Evolutionary conservation across 1,140 invertebrate species (phyloP).

Genomic region (Heliconius nattereri): DNA sequence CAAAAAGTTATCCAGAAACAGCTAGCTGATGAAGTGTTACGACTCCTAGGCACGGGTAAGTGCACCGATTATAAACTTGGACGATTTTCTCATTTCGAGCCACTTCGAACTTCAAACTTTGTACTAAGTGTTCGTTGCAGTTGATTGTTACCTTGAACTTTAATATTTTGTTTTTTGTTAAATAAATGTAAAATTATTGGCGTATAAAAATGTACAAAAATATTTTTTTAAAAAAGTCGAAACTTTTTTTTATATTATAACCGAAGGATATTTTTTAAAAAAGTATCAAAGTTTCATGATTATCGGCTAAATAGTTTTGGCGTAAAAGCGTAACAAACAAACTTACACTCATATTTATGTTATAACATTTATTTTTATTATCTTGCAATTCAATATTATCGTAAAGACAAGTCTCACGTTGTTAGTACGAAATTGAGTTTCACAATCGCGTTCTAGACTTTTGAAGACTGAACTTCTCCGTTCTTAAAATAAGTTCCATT

Average conservation of each 20-base stretch:
- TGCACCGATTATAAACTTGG: constrained; percentile 32
- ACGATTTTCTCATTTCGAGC: constrained; percentile 30
- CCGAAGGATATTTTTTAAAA: too few relatives aligned
- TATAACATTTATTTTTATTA: too few relatives aligned
- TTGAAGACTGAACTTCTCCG: not conserved
- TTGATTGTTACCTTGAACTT: not conserved
- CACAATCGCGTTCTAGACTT: not conserved
- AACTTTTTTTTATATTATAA: too few relatives aligned
- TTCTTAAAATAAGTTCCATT: not conserved
- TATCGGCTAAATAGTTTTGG: too few relatives aligned
- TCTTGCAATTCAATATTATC: not conserved
- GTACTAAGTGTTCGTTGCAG: constrained; percentile 14
- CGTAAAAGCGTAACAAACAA: too few relatives aligned
- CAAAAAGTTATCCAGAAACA: constrained; percentile 21
- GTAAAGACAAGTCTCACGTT: not conserved
- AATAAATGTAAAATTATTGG: not conserved
- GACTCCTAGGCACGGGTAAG: constrained; percentile 23
- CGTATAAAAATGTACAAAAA: too few relatives aligned
- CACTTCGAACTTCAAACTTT: constrained; percentile 23
- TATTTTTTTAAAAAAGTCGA: too few relatives aligned
- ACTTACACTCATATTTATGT: too few relatives aligned
- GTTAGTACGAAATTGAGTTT: not conserved
- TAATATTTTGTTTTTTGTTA: not conserved
- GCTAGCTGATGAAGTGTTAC: constrained; percentile 25
- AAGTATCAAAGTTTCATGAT: too few relatives aligned